These are phyloP conservation scores for Otolemur garnettii DNA, from an alignment of 2,113 vertebrate species.

Conservation along the genomic window DNA sequence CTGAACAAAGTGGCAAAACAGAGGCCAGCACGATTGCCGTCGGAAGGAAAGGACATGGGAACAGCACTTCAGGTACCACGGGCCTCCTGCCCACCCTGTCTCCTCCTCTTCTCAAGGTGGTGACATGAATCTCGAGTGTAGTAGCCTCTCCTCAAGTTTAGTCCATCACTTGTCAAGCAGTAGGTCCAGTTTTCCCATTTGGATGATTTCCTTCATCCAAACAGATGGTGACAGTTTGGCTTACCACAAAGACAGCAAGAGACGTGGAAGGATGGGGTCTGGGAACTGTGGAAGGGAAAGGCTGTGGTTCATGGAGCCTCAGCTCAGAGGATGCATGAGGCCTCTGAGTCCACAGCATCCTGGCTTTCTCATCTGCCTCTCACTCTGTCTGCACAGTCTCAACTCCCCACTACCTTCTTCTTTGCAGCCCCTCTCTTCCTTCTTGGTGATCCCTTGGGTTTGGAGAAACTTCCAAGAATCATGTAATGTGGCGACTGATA, in stretches of 20 bases:
- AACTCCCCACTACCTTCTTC: background rate
- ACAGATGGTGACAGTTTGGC: background rate
- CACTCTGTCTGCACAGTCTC: background rate
- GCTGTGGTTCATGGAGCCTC: background rate
- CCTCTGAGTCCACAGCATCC: background rate
- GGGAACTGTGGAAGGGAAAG: rapidly evolving
- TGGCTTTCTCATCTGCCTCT: background rate
- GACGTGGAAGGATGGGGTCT: background rate
- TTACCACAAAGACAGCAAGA: slow-evolving; percentile 11
- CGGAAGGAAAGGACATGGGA: background rate
- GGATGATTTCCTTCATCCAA: background rate
- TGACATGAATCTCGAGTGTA: background rate
- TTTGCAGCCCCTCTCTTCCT: background rate
- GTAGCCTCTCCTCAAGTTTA: background rate
- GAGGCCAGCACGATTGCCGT: background rate
- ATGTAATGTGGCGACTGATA: background rate
- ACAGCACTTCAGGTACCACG: background rate
- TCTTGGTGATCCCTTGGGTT: background rate
- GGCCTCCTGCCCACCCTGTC: rapidly evolving
- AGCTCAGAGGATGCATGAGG: background rate
- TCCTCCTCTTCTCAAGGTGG: background rate
- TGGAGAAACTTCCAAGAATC: background rate
- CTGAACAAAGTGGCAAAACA: background rate
- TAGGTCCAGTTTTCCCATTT: background rate
- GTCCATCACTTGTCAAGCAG: background rate